These are phyloP conservation scores for Nebria brevicollis DNA, from an alignment of 2,888 invertebrate genomes.

Conservation along the genomic window DNA sequence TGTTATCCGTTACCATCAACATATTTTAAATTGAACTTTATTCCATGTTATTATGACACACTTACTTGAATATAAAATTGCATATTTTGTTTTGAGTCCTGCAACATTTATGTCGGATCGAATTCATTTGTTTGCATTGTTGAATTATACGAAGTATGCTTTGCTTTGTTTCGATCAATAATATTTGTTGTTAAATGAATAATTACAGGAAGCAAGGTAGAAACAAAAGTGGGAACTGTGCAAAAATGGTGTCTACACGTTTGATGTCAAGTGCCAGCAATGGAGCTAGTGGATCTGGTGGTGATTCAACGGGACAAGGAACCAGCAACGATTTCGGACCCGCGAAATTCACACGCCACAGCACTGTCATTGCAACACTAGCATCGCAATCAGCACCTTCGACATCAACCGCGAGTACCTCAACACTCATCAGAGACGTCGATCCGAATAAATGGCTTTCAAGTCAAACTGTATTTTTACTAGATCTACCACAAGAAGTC, in stretches of 20 bases:
- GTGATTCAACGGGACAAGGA: slow-evolving; percentile 54
- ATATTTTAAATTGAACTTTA: slow-evolving; percentile 2
- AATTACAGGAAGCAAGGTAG: slow-evolving; percentile 24
- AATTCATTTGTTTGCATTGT: neutral
- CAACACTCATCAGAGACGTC: slow-evolving; percentile 50
- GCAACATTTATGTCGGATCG: neutral
- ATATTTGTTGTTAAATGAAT: slow-evolving; percentile 6
- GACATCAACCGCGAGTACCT: neutral
- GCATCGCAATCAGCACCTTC: slow-evolving; percentile 43
- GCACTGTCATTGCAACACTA: slow-evolving; percentile 48
- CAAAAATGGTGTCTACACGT: slow-evolving; percentile 67
- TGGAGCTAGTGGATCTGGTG: slow-evolving; percentile 62
- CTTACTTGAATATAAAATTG: neutral
- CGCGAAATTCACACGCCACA: slow-evolving; percentile 58
- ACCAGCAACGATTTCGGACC: slow-evolving; percentile 53
- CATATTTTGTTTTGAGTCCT: neutral
- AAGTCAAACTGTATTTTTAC: slow-evolving; percentile 61
- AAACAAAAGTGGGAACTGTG: slow-evolving; percentile 30
- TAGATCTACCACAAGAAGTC: slow-evolving; percentile 84
- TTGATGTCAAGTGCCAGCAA: slow-evolving; percentile 66
- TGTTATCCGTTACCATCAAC: slow-evolving; percentile 9
- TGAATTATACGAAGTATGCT: neutral
- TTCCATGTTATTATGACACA: slow-evolving; percentile 2
- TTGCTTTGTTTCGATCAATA: slow-evolving; percentile 11
- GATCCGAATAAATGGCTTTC: slow-evolving; percentile 53